A percentile compares a stretch with the other conserved stretches of the same genome.
Evolutionary conservation across 2,797 vertebrate genomes (phyloP).

Genomic region (Notolabrus celidotus): DNA sequence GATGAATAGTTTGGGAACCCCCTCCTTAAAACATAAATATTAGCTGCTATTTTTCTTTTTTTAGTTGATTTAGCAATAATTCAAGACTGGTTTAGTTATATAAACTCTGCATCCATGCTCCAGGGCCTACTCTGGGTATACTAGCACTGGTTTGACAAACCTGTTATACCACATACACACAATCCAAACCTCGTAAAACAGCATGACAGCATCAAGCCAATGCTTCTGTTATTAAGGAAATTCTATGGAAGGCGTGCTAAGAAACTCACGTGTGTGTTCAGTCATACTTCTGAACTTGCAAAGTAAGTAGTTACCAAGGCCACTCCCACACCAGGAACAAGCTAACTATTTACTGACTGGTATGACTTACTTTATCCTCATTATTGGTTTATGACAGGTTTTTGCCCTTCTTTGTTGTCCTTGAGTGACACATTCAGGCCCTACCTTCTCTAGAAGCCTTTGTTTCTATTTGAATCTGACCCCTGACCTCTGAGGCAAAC

Average conservation of each 20-base stretch:
- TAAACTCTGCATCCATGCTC: not conserved
- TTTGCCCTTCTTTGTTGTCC: not conserved
- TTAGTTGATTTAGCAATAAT: not conserved
- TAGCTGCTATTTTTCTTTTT: not conserved
- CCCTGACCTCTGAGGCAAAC: conserved; percentile 7
- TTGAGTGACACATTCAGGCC: not conserved
- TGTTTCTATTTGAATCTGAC: not conserved
- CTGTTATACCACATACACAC: not conserved
- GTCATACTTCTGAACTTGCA: conserved; percentile 34
- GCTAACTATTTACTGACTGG: not conserved
- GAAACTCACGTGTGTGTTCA: conserved; percentile 20
- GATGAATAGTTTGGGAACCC: too few species aligned
- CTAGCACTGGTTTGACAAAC: not conserved
- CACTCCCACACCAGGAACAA: conserved; percentile 25
- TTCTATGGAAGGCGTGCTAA: conserved; percentile 16
- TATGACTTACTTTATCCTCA: not conserved
- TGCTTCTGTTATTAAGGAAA: conserved; percentile 8
- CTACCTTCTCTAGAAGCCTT: not conserved
- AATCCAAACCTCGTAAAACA: not conserved
- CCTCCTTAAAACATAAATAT: too few species aligned
- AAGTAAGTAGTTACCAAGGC: not conserved
- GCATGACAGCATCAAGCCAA: not conserved
- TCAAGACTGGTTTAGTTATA: too few species aligned
- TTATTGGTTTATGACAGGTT: not conserved
- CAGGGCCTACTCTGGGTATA: not conserved